Evolutionary conservation across 2,888 invertebrate genomes (phyloP).

Genomic region (Sacculina carcini): DNA sequence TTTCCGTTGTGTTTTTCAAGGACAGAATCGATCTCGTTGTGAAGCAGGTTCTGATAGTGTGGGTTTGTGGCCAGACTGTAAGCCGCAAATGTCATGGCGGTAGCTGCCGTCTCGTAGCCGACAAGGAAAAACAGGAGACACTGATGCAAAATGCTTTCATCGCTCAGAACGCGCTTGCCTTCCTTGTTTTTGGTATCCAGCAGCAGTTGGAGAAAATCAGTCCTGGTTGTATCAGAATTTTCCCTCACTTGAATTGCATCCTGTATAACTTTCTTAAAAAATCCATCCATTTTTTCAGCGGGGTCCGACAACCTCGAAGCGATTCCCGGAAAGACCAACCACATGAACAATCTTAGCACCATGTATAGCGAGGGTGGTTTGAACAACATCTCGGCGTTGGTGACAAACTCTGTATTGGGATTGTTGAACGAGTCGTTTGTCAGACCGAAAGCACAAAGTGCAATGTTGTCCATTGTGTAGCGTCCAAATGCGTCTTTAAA

Average conservation of each 20-base stretch:
- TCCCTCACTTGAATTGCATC: neutral
- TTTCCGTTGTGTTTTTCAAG: slow-evolving; percentile 23
- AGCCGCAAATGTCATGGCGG: slow-evolving; percentile 29
- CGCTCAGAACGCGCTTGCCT: neutral
- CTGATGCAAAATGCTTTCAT: slow-evolving; percentile 21
- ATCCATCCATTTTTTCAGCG: neutral
- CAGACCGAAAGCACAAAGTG: neutral
- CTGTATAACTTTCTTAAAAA: neutral
- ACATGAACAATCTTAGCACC: neutral
- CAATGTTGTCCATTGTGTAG: neutral
- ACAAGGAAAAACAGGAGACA: slow-evolving; percentile 32
- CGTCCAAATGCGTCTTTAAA: neutral
- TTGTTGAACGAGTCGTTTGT: neutral
- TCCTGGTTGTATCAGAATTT: too few species aligned
- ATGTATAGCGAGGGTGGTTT: neutral
- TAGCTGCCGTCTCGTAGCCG: slow-evolving; percentile 35
- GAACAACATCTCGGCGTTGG: neutral
- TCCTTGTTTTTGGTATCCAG: neutral
- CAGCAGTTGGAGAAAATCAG: neutral
- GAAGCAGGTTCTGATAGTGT: slow-evolving; percentile 25
- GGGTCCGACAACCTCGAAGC: neutral
- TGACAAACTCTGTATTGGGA: neutral
- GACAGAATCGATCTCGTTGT: slow-evolving; percentile 24
- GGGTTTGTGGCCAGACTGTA: slow-evolving; percentile 28
- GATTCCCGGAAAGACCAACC: neutral